Base-by-base conservation (phyloP, 2,888 invertebrate genomes). In the Amphipoea oculea region DNA sequence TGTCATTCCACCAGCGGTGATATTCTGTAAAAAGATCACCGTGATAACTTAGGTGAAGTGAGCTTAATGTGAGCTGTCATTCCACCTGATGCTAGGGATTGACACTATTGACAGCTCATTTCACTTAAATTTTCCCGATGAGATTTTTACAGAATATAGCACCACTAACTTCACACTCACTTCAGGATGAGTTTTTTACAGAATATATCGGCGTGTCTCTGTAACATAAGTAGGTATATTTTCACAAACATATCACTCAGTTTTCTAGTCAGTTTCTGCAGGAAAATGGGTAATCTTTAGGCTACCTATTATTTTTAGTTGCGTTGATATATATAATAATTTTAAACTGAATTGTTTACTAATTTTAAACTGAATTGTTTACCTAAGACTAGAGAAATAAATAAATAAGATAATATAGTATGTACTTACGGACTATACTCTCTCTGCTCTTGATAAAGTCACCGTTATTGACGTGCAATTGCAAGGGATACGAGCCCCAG, bases 401-500 rank as follows among this genome's bases (percentile, higher is more conserved):
- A n/a, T 62, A 48, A 40, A 48, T 57, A 20, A 4, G 11, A n/a
- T 7, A 23, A 20, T 11, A 65, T 2, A 63, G 4, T 40, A 65
- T 40, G 23, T 45, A 29, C 17, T 14, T 63, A 23, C 1, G 20
- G 60, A 20, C 54, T 48, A n/a, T 36, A 65, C 6, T 57, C 36
- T 65, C 14, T 57, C 5, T 45, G 12, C 20, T 48, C 4, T 36
- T 14, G 4, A 66, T 65, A 63, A 29, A 17, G 20, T 63, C 45
- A 5, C 29, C 5, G 6, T 67, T 80, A 63, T 45, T 66, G 57
- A 29, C 14, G 29, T 48, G 45, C 62, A 80, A 63, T 73, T 71
- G 83, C 66, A 72, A 69, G 73, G 84, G 84, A 78, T 74, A 45
- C 23, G 45, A 36, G 11, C 36, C 42, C 83, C 62, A 54, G 17